Percentiles rank a stretch among this genome's conserved stretches.
Evolutionary conservation across 2,113 vertebrate genomes (phyloP).

Genomic region (Microcebus griseorufus): DNA sequence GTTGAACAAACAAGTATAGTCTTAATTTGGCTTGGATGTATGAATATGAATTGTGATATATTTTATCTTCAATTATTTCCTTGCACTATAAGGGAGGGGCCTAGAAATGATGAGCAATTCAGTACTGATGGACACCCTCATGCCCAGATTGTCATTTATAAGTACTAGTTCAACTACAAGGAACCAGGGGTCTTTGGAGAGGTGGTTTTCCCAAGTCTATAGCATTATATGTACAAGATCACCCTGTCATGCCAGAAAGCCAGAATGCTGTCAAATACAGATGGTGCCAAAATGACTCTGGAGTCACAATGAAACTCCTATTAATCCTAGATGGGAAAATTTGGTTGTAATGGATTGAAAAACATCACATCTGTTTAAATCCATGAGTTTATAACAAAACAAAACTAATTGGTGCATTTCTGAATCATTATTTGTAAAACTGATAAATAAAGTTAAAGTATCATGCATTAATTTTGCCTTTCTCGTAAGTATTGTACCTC

Average conservation of each 20-base stretch:
- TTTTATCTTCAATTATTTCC: background rate
- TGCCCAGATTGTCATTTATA: background rate
- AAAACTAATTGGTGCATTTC: background rate
- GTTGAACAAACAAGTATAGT: background rate
- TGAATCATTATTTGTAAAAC: background rate
- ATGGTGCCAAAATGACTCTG: background rate
- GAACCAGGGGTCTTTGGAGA: background rate
- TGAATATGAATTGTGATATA: background rate
- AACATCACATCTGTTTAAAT: background rate
- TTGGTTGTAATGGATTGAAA: background rate
- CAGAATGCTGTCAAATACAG: background rate
- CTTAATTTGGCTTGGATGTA: background rate
- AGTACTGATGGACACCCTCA: background rate
- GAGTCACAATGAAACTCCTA: background rate
- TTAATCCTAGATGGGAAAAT: background rate
- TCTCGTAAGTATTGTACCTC: background rate
- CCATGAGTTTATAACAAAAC: background rate
- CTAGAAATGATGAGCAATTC: background rate
- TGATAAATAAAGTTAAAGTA: background rate
- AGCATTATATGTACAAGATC: background rate
- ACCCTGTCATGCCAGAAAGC: background rate
- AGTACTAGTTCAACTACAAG: background rate
- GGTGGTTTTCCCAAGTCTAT: background rate
- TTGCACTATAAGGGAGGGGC: background rate
- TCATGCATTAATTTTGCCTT: background rate